Evolutionary conservation across 2,797 vertebrate genomes (phyloP).

Genomic region (Lerista edwardsae): DNA sequence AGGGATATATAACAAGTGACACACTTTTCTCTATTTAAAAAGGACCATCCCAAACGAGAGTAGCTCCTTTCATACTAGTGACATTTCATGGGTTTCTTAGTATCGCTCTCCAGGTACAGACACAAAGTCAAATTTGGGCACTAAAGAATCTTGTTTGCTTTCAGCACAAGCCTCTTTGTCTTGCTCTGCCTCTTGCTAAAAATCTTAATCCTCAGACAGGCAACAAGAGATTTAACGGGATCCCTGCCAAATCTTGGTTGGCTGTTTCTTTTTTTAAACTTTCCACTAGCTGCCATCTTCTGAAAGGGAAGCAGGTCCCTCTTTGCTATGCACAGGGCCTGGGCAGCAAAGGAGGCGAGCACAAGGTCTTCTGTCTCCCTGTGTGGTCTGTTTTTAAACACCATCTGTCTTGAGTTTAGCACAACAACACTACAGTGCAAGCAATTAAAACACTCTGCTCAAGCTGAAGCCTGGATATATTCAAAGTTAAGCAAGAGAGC

Average conservation of each 20-base stretch:
- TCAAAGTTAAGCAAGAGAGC: conserved; percentile 46
- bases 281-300: conserved; percentile 21
- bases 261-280: not conserved
- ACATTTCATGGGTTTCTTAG: not conserved
- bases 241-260: not conserved
- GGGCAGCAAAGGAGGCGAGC: conserved; percentile 48
- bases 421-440: conserved; percentile 63
- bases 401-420: conserved; percentile 77
- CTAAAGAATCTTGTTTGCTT: not conserved
- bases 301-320: conserved; percentile 49
- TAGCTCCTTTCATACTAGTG: not conserved
- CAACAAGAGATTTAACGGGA: not conserved
- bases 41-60: not conserved
- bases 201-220: conserved; percentile 21
- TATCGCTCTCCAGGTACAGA: not conserved
- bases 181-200: conserved; percentile 6
- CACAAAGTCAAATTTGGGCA: not conserved
- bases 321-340: conserved; percentile 40
- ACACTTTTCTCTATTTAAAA: not conserved
- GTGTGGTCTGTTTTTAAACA: conserved; percentile 67
- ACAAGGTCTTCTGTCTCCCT: conserved; percentile 62
- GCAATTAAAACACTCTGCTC: conserved; percentile 60
- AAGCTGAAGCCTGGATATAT: conserved; percentile 59
- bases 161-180: not conserved
- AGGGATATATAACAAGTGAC: not conserved